Evolutionary conservation across 1,140 invertebrate genomes (phyloP).

Genomic region (Gryon sp.): DNA sequence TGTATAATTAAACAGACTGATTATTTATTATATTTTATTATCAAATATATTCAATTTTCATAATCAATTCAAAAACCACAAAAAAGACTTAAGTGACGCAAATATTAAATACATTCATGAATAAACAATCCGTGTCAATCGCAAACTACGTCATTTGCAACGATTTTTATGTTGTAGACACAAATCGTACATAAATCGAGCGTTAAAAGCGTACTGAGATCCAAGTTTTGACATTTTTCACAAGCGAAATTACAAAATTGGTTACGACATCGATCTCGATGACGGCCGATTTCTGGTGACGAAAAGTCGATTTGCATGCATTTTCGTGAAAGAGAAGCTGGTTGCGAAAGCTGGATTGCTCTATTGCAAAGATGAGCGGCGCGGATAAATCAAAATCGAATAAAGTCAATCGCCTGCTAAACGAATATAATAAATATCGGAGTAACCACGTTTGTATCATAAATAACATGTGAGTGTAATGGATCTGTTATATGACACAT

Average conservation of each 20-base stretch:
- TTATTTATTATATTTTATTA: no score
- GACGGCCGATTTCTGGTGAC: not conserved
- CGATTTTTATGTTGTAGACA: no score
- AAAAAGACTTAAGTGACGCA: no score
- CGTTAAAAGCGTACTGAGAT: no score
- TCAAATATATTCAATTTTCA: no score
- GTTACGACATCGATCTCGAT: no score
- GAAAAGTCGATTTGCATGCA: constrained; percentile 2
- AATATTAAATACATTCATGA: no score
- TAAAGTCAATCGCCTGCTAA: constrained; percentile 1
- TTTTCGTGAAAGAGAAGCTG: not conserved
- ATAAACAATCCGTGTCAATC: no score
- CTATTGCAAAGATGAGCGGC: not conserved
- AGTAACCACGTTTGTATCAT: constrained; percentile 19
- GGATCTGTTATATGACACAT: constrained; percentile 52
- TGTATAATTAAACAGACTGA: no score
- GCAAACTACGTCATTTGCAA: no score
- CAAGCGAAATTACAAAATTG: not conserved
- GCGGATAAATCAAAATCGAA: constrained; percentile 26
- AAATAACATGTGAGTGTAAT: constrained; percentile 37
- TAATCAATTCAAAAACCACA: no score
- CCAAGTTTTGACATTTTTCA: no score
- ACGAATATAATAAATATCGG: constrained; percentile 31
- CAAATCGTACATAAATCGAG: not conserved
- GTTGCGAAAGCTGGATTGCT: not conserved